phyloP scores from a whole-genome alignment of 2,888 invertebrate species.

The Stenchaetothrips biformis region DNA sequence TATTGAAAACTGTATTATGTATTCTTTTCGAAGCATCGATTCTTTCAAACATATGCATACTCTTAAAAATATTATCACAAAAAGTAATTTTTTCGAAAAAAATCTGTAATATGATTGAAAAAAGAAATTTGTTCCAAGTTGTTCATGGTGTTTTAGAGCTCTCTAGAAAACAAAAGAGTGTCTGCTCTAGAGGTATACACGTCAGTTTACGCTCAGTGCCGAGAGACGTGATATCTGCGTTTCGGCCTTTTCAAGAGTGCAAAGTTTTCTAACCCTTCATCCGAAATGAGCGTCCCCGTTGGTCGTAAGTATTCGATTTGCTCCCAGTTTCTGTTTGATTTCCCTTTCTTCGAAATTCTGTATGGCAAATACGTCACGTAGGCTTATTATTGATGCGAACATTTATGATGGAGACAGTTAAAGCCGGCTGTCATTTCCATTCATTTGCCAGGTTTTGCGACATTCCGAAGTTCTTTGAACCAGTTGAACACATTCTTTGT shows the following conservation, averaged over 20 bases:
- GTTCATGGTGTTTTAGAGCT: background rate
- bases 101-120: too few species aligned
- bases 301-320: background rate
- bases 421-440: background rate
- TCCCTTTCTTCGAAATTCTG: background rate
- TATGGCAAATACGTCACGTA: background rate
- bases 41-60: too few species aligned
- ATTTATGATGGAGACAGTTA: background rate
- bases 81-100: too few species aligned
- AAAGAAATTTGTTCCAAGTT: background rate
- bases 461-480: background rate
- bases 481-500: background rate
- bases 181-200: slow-evolving; percentile 1
- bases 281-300: background rate
- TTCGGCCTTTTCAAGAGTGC: background rate
- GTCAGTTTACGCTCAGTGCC: slow-evolving; percentile 10
- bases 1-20: too few species aligned
- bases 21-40: too few species aligned
- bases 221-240: background rate
- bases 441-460: background rate
- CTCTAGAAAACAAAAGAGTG: slow-evolving; percentile 1
- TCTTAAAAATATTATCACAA: too few species aligned
- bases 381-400: background rate
- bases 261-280: background rate
- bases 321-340: background rate